phyloP scores from a whole-genome alignment of 2,113 vertebrate species.

The Prionailurus viverrinus region DNA sequence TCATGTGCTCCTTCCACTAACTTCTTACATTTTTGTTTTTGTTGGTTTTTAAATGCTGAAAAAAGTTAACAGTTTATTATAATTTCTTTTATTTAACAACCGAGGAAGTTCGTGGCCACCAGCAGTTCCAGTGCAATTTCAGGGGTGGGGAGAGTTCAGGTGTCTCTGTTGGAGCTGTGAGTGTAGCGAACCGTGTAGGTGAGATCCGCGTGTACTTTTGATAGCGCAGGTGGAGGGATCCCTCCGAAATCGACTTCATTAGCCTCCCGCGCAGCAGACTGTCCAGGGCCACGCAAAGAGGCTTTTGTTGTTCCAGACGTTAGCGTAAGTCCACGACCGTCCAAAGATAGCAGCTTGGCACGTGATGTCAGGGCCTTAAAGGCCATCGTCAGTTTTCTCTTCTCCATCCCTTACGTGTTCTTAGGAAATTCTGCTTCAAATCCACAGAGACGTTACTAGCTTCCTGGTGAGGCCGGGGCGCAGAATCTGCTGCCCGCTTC shows the following conservation, averaged over 20 bases:
- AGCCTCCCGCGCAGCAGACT: conserved; percentile 99
- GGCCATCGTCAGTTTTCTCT: conserved; percentile 98
- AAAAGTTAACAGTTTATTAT: conserved; percentile 90
- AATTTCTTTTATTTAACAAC: conserved; percentile 98
- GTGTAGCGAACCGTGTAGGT: conserved; percentile 99
- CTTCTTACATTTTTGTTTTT: neutral
- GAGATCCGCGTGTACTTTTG: conserved; percentile 99
- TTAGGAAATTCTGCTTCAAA: conserved; percentile 80
- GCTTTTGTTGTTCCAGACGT: conserved; percentile 99
- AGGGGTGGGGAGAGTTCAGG: conserved; percentile 97
- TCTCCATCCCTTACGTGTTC: conserved; percentile 91
- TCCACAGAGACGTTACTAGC: conserved; percentile 82
- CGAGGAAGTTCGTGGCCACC: conserved; percentile 99
- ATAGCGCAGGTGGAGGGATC: conserved; percentile 98
- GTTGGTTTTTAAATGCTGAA: conserved; percentile 90
- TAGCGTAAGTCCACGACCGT: conserved; percentile 98
- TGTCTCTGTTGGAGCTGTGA: conserved; percentile 99
- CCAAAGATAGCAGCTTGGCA: conserved; percentile 98
- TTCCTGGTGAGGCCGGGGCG: conserved; percentile 70
- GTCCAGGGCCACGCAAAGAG: conserved; percentile 97
- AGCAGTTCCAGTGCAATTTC: conserved; percentile 99
- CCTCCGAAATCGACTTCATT: conserved; percentile 99
- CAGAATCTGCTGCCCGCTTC: neutral
- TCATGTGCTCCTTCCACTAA: neutral
- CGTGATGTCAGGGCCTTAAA: conserved; percentile 99